A percentile compares a stretch with the other conserved stretches of the same genome.
phyloP scores from a whole-genome alignment of 2,113 vertebrate genomes.

The Daphoenositta chrysoptera region DNA sequence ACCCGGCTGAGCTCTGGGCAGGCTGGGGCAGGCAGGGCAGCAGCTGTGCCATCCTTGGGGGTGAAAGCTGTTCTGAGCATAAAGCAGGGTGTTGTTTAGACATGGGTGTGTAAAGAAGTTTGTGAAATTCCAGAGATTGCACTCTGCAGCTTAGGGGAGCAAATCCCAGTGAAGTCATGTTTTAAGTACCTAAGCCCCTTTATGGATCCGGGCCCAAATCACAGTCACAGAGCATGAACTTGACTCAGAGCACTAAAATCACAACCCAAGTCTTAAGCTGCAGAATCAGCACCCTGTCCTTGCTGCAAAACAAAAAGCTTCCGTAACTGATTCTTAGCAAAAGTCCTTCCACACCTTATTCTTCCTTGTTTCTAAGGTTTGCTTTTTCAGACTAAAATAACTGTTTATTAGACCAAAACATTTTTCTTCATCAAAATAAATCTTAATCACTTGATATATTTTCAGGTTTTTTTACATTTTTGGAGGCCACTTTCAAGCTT shows the following conservation, averaged over 20 bases:
- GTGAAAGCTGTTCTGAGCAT: background rate
- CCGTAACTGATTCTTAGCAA: background rate
- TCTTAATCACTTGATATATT: background rate
- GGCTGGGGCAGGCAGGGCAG: background rate
- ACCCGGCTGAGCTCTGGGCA: background rate
- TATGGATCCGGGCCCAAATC: background rate
- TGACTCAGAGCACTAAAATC: background rate
- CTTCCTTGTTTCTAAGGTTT: background rate
- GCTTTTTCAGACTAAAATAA: background rate
- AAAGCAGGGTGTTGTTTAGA: background rate
- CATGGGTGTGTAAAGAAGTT: background rate
- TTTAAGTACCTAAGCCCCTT: constrained; percentile 12
- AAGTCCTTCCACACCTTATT: background rate
- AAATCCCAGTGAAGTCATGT: background rate
- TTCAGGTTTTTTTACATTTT: background rate
- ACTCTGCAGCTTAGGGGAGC: background rate
- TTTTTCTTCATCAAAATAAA: background rate
- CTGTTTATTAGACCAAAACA: background rate
- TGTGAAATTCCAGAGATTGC: background rate
- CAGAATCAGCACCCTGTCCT: background rate
- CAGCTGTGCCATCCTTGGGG: background rate
- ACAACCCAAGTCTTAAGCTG: background rate
- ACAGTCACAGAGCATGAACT: background rate
- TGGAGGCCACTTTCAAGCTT: background rate
- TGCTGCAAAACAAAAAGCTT: background rate